Evolutionary conservation across 2,888 invertebrate genomes (phyloP), one percentile per base, ranked within the genome.

Genomic region (Agrilus biguttatus): DNA sequence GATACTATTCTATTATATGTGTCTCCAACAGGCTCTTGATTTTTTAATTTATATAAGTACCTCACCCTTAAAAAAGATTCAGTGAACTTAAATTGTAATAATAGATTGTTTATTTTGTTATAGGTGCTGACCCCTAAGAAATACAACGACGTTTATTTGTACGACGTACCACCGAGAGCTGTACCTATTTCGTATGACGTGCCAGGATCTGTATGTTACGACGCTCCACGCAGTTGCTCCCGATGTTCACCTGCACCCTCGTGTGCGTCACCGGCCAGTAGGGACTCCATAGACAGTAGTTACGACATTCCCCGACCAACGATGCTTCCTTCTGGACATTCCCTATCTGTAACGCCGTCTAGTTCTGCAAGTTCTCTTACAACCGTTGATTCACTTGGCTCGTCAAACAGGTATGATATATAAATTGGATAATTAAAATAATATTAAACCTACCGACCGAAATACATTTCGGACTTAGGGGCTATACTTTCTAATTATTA

Each of bases 81-180:
- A 10, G 10, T 10, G 2, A 10, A 3, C 7, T 3, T 23, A 17
- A 17, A 23, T 23, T 23, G 23, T 10, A 28, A 10, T 10, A 28
- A 28, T 8, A 2, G 28, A 10, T 19, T 10, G 21, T 37, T 43
- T 47, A 46, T 49, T 42, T 57, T 44, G 42, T 65, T 72, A 13
- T 67, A 80, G 79, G 79, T 79, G 47, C 70, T 80, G 49, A 79
- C 79, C 45, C 80, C 81, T 33, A 78, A 80, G 61, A 77, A 78
- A 63, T 75, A 75, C 63, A 81, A 82, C 54, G 81, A 82, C 63
- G 78, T 81, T 39, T 82, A 79, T 63, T 65, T 80, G 49, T 83
- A 82, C 65, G 80, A 81, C 62, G 70, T 76, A 59, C 74, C 78
- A 47, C 74, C 75, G 39, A 69, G 77, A 51, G 73, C 78, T 47